phyloP scores from a whole-genome alignment of 2,113 vertebrate genomes.

The Sula dactylatra region DNA sequence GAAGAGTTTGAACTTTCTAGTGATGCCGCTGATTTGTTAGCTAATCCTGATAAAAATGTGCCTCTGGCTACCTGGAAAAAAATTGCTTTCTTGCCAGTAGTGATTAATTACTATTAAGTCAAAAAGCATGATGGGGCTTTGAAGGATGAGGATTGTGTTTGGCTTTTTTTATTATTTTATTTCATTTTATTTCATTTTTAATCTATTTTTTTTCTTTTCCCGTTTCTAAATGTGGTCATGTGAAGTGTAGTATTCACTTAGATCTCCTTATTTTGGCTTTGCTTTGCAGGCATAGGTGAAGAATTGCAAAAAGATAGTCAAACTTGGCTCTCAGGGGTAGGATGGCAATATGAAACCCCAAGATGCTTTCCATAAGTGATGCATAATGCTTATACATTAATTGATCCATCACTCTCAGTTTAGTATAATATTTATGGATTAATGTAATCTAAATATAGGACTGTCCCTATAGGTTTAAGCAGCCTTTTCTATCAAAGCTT shows the following conservation, averaged over 20 bases:
- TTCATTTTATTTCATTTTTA: not conserved
- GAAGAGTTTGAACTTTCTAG: slow-evolving; percentile 74
- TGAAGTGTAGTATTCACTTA: slow-evolving; percentile 54
- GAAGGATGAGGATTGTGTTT: slow-evolving; percentile 63
- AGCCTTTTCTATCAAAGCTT: slow-evolving; percentile 56
- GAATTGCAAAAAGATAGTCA: slow-evolving; percentile 50
- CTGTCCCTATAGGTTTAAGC: slow-evolving; percentile 69
- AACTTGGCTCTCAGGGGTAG: slow-evolving; percentile 35
- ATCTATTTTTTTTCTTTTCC: not conserved
- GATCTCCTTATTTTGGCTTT: slow-evolving; percentile 56
- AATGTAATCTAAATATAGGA: slow-evolving; percentile 79
- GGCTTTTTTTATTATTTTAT: not conserved
- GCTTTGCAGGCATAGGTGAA: slow-evolving; percentile 60
- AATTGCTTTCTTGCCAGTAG: slow-evolving; percentile 69
- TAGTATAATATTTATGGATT: slow-evolving; percentile 85
- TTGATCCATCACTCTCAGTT: slow-evolving; percentile 43
- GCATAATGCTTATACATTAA: slow-evolving; percentile 28
- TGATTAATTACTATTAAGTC: slow-evolving; percentile 81
- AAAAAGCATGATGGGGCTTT: slow-evolving; percentile 71
- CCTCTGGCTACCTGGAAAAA: slow-evolving; percentile 73
- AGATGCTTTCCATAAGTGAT: slow-evolving; percentile 25
- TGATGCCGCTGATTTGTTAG: slow-evolving; percentile 76
- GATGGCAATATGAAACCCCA: slow-evolving; percentile 5
- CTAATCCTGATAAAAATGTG: slow-evolving; percentile 79
- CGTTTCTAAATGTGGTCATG: slow-evolving; percentile 49